Conservation (phyloP, 2,888 invertebrate genomes). For the Lymantria monacha region DNA sequence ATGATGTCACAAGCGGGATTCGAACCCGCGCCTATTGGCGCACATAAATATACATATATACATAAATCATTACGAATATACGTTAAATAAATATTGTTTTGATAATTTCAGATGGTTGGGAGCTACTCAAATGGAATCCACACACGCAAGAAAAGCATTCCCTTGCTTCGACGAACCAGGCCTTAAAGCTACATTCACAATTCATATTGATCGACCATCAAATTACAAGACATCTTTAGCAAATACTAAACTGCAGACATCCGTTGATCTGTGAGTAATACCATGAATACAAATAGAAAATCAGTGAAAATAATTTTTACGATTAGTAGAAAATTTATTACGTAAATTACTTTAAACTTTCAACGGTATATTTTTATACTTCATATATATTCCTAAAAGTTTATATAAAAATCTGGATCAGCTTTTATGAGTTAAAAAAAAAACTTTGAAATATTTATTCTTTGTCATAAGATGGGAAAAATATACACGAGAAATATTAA, state of each 20-base stretch:
- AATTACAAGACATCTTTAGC: constrained; percentile 53
- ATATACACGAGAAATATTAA: no score
- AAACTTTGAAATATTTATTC: no score
- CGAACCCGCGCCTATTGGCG: no score
- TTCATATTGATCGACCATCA: constrained; percentile 65
- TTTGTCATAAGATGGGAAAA: no score
- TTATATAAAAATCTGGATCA: no score
- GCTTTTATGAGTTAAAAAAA: no score
- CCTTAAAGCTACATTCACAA: constrained; percentile 73
- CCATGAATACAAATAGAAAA: background rate
- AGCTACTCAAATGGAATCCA: constrained; percentile 87
- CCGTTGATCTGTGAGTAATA: constrained; percentile 50
- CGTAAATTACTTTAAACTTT: background rate
- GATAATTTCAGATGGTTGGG: constrained; percentile 80
- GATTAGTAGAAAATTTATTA: background rate
- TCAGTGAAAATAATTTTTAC: background rate
- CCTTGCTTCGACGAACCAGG: constrained; percentile 88
- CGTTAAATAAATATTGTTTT: background rate
- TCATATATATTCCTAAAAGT: no score
- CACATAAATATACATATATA: no score
- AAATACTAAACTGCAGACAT: constrained; percentile 55
- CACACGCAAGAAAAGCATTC: constrained; percentile 87
- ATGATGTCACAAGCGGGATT: no score
- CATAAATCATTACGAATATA: no score
- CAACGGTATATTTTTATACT: no score